Evolutionary conservation across 92 coral and sea anemone species (phyloP).

Genomic region (Blastomussa wellsi): DNA sequence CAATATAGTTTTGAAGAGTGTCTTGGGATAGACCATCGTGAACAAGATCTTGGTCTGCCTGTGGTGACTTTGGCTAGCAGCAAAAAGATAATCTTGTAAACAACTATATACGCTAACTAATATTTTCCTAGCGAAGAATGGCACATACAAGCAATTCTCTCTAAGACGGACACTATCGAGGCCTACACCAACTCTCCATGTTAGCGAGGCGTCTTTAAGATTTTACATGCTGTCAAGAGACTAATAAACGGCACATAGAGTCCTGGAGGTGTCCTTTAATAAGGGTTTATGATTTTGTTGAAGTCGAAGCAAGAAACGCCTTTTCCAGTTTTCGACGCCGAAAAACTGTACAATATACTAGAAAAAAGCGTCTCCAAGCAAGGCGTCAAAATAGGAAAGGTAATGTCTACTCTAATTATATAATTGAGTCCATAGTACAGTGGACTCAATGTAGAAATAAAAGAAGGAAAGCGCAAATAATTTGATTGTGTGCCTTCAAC

Average conservation of each 20-base stretch:
- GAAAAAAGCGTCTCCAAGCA: too few relatives aligned
- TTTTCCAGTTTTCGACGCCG: background rate
- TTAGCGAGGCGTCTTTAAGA: too few relatives aligned
- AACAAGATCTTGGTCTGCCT: slow-evolving; percentile 7
- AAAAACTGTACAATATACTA: background rate
- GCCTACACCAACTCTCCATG: too few relatives aligned
- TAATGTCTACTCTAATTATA: too few relatives aligned
- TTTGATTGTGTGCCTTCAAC: too few relatives aligned
- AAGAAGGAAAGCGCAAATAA: too few relatives aligned
- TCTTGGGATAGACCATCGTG: background rate
- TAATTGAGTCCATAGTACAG: too few relatives aligned
- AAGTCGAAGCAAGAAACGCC: background rate
- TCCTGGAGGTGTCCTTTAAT: too few relatives aligned
- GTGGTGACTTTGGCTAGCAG: slow-evolving; percentile 2
- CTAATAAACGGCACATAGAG: background rate
- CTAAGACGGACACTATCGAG: too few relatives aligned
- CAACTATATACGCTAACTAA: background rate
- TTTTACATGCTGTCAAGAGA: too few relatives aligned
- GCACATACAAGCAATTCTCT: background rate
- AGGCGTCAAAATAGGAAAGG: too few relatives aligned
- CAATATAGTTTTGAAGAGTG: slow-evolving; percentile 10
- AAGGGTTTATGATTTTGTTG: background rate
- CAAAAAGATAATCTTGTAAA: background rate
- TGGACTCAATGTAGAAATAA: too few relatives aligned
- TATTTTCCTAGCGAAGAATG: background rate